These are phyloP conservation scores for Microtus oregoni DNA, from an alignment of 2,113 vertebrate genomes.

Conservation along the genomic window DNA sequence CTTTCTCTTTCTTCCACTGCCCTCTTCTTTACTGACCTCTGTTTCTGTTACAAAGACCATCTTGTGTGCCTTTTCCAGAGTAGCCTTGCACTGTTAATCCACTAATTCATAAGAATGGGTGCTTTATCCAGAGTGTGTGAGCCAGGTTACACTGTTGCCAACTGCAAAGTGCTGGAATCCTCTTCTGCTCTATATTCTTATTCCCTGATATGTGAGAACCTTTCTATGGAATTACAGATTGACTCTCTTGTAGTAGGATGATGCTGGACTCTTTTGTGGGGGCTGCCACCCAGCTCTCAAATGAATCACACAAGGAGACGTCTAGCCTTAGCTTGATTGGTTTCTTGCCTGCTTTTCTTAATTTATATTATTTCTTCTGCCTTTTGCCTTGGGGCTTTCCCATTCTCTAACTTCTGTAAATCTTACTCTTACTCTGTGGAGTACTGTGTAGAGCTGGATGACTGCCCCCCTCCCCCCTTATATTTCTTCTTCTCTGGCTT, in stretches of 20 bases:
- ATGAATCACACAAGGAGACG: no score
- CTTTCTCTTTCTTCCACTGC: neutral
- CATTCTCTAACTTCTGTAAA: no score
- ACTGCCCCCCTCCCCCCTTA: no score
- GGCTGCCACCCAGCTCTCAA: no score
- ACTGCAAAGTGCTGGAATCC: neutral
- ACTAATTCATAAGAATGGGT: neutral
- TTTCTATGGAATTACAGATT: neutral
- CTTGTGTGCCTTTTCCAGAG: slow-evolving; percentile 23
- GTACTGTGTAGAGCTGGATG: no score
- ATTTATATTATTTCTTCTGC: no score
- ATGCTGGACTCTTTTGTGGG: no score
- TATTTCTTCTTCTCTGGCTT: no score
- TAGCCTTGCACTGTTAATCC: neutral
- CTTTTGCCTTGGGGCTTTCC: no score
- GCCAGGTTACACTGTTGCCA: neutral
- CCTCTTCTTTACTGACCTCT: slow-evolving; percentile 13
- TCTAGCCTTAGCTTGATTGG: no score
- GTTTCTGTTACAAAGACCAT: neutral
- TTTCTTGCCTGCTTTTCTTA: no score
- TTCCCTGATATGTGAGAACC: neutral
- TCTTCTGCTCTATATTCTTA: slow-evolving; percentile 12
- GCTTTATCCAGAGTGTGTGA: neutral
- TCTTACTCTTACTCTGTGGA: no score
- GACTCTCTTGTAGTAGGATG: neutral